Evolutionary conservation across 2,888 invertebrate species (phyloP), one percentile per base, ranked within the genome.

Genomic region (Perizoma affinitatum): DNA sequence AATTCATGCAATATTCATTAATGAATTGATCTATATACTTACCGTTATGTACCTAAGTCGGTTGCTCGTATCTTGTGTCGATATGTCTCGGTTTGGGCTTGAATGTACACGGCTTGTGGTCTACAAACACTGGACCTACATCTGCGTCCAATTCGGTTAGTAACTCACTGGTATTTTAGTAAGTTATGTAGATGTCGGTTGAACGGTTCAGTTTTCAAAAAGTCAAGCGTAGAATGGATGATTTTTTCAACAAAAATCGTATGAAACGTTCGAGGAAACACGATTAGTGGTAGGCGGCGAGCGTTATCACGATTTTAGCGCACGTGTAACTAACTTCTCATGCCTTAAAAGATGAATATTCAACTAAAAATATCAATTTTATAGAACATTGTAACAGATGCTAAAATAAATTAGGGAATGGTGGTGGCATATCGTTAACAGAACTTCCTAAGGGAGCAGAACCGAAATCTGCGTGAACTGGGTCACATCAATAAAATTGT

Each of bases 201-300:
- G n/a, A n/a, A n/a, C n/a, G 38, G 38, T 38, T 5, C 38, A 38
- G 5, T 5, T 38, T 38, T 1, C n/a, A 42, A 42, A 42, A 42
- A 42, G 42, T 42, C n/a, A 42, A 22, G 3, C 22, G 22, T 22
- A 3, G 22, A 1, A 22, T 22, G 3, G 38, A 38, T 3, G 6
- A 3, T 5, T 4, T 38, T n/a, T 42, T 45, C 36, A 22, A 7
- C n/a, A 54, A 46, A 46, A 54, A 33, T n/a, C 7, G 38, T 10
- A 7, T 6, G 36, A 36, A 50, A 33, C 48, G 48, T 43, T 52
- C 11, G 43, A 48, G 44, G 44, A 36, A 56, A 48, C 44, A 48
- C 61, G 61, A 45, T 46, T 50, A 50, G 50, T 36, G 49, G 51
- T 41, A 51, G 45, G 51, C 38, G 22, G 54, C 63, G 55, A 56